Evolutionary conservation across 2,113 vertebrate genomes (phyloP).

Genomic region (Toxostoma redivivum): DNA sequence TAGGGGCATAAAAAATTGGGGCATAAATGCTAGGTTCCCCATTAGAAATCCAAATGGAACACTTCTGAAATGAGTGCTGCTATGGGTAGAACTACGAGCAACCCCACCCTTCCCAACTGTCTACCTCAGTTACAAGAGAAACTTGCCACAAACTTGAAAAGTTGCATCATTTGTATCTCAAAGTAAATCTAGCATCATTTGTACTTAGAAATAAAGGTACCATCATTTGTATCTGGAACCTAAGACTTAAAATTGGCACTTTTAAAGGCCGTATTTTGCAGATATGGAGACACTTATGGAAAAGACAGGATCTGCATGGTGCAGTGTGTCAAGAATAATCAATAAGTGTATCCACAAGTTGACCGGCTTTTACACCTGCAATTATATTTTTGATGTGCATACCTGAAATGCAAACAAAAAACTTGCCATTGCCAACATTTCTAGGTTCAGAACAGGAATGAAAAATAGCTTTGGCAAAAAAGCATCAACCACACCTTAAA

Average conservation of each 20-base stretch:
- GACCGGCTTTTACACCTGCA: background rate
- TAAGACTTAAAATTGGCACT: background rate
- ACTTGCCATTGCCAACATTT: background rate
- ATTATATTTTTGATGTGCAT: background rate
- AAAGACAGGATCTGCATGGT: background rate
- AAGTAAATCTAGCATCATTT: background rate
- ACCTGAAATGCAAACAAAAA: background rate
- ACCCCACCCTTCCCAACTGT: fast-evolving
- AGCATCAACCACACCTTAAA: background rate
- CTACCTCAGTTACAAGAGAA: background rate
- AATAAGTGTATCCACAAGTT: background rate
- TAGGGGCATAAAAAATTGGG: background rate
- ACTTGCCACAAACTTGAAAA: background rate
- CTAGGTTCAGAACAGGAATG: background rate
- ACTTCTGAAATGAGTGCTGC: background rate
- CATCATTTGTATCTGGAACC: too few species aligned
- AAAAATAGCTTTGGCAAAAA: background rate
- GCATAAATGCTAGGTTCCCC: background rate
- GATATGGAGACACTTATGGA: background rate
- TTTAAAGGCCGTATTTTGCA: background rate
- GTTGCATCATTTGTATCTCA: background rate
- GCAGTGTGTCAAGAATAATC: background rate
- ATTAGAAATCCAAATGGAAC: background rate
- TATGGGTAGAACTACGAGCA: background rate
- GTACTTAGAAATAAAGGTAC: too few species aligned